These are phyloP conservation scores for Leucoraja erinaceus DNA, from an alignment of 2,113 vertebrate species.

Conservation along the genomic window DNA sequence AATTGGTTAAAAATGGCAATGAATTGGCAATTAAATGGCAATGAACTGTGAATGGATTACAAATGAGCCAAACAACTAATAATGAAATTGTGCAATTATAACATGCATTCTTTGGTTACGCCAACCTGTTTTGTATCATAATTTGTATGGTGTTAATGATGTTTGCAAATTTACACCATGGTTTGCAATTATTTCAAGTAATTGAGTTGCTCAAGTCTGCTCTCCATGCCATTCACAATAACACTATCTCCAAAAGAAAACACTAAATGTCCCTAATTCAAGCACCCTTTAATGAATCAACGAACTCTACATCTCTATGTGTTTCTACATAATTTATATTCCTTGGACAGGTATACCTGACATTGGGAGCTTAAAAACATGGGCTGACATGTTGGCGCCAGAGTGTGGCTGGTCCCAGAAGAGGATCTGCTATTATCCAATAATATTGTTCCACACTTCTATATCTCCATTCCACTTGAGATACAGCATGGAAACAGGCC, in stretches of 20 bases:
- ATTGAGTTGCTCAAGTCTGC: neutral
- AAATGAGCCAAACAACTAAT: neutral
- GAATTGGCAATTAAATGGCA: neutral
- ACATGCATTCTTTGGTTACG: neutral
- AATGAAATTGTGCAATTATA: neutral
- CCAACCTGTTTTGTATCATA: neutral
- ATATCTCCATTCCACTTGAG: too few species aligned
- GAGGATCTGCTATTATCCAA: too few species aligned
- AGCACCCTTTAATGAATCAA: neutral
- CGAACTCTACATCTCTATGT: neutral
- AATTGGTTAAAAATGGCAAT: neutral
- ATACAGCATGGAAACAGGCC: too few species aligned
- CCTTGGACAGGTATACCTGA: neutral
- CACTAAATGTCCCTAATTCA: too few species aligned
- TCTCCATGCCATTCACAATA: neutral
- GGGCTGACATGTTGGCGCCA: too few species aligned
- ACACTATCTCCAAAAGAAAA: neutral
- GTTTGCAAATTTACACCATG: too few species aligned
- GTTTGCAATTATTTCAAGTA: neutral
- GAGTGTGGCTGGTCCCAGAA: too few species aligned
- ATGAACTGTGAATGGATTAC: neutral
- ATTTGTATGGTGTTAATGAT: neutral
- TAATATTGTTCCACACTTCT: too few species aligned
- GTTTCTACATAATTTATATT: neutral
- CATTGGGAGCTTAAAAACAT: neutral